Base-by-base conservation (phyloP, 1,140 invertebrate species). In the Nautilus pompilius region DNA sequence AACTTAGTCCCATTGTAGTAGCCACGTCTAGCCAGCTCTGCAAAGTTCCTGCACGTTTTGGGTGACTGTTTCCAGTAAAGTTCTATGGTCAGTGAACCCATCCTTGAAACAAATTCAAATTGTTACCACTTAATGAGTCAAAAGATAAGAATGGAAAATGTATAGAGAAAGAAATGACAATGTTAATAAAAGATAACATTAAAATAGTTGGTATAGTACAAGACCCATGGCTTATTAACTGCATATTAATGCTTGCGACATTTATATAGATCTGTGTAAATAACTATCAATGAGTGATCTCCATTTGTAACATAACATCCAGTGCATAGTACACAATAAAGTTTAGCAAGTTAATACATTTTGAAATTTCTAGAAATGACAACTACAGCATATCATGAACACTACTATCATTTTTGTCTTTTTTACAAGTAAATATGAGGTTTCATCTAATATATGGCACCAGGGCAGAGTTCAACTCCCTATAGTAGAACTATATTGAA, bases 51-150 rank as follows among this genome's bases (percentile, higher is more conserved):
- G 67, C 96, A 99, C 2, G 96, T 98, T 62, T 90, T 89, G 26
- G 96, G 95, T 8, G 95, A 90, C 82, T 99, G 95, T 83, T 96
- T 95, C 96, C 96, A 99, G 77, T 99, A 99, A 49, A 99, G 84
- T 81, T 99, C 96, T 45, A 98, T 83, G 0, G 89, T 87, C 30
- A 99, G 86, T 76, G 91, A 90, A 1, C 96, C 96, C 93, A 98
- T 97, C 34, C 95, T 98, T 54, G 60, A 81, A 76, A 59, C 58
- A 64, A 28, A 62, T 22, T 22, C 5, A 30, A 54, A 15, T 15
- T 29, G 24, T n/a, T 6, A 20, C 20, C 20, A 56, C 33, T 5
- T 46, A n/a, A 0, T 26, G n/a, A n/a, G 17, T 17, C 17, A 13
- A 1, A 28, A n/a, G n/a, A n/a, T n/a, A 13, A 57, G 3, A 33